Evolutionary conservation across 2,888 invertebrate genomes (phyloP).

Genomic region (Agonum fuliginosum): DNA sequence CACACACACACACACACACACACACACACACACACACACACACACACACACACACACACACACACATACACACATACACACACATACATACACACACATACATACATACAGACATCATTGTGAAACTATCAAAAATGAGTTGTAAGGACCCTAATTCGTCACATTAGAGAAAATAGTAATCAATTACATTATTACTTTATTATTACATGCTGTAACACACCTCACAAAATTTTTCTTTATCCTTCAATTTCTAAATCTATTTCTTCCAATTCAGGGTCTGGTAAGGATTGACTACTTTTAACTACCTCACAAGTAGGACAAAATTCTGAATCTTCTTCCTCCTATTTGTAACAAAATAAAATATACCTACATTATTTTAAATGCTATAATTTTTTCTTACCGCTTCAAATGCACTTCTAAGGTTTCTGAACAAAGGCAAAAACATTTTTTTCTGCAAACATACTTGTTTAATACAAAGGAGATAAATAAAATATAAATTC

Average conservation of each 20-base stretch:
- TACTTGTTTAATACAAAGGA: neutral
- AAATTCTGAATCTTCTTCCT: neutral
- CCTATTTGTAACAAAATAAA: neutral
- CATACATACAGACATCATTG: too few relatives aligned
- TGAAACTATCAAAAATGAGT: too few relatives aligned
- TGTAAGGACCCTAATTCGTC: too few relatives aligned
- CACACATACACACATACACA: too few relatives aligned
- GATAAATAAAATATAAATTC: constrained; percentile 6
- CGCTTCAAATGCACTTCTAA: constrained; percentile 1
- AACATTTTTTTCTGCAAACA: constrained; percentile 16
- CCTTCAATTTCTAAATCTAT: neutral
- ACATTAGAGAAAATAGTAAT: too few relatives aligned
- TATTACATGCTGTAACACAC: too few relatives aligned
- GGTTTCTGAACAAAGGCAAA: neutral
- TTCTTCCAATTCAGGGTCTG: neutral
- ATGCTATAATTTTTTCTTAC: neutral
- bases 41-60: too few relatives aligned
- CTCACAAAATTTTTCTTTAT: too few relatives aligned
- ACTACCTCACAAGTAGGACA: neutral
- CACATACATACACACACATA: too few relatives aligned
- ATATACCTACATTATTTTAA: neutral
- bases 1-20: too few relatives aligned
- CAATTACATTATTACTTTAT: too few relatives aligned
- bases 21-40: too few relatives aligned
- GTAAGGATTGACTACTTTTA: neutral